Evolutionary conservation across 1,140 invertebrate species (phyloP).

Genomic region (Laupala kohalensis): DNA sequence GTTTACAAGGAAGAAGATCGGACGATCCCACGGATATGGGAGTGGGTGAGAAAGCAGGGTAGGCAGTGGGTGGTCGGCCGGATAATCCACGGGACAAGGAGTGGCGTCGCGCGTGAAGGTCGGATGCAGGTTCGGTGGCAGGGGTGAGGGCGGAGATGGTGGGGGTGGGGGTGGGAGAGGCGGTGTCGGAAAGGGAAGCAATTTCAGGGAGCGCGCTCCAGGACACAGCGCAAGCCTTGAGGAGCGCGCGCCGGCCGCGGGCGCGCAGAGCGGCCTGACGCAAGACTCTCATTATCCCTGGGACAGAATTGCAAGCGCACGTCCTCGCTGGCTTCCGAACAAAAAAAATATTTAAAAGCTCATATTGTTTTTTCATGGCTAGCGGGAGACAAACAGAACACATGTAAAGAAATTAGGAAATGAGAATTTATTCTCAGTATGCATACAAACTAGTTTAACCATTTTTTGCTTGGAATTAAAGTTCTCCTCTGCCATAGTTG

Average conservation of each 20-base stretch:
- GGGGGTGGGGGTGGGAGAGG: no score
- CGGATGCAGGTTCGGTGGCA: no score
- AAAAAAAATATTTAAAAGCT: background rate
- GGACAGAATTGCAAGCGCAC: background rate
- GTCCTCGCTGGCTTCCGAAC: background rate
- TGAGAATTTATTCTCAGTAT: background rate
- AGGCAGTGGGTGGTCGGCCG: background rate
- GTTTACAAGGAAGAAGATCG: no score
- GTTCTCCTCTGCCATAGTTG: background rate
- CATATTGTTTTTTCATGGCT: background rate
- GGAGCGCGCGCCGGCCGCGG: background rate
- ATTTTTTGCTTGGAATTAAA: background rate
- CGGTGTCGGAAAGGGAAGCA: background rate
- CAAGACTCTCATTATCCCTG: background rate
- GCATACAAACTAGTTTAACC: background rate
- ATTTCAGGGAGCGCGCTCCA: background rate
- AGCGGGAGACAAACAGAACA: background rate
- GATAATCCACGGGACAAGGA: no score
- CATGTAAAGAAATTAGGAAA: background rate
- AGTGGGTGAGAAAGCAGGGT: no score
- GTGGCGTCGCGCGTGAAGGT: no score
- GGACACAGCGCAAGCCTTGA: background rate
- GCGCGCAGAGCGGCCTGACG: background rate
- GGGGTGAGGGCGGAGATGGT: no score
- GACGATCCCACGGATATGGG: background rate